Percentiles rank a stretch among this genome's conserved stretches.
Conservation (phyloP, 2,797 vertebrate genomes). For the Syndactyla subalaris region DNA sequence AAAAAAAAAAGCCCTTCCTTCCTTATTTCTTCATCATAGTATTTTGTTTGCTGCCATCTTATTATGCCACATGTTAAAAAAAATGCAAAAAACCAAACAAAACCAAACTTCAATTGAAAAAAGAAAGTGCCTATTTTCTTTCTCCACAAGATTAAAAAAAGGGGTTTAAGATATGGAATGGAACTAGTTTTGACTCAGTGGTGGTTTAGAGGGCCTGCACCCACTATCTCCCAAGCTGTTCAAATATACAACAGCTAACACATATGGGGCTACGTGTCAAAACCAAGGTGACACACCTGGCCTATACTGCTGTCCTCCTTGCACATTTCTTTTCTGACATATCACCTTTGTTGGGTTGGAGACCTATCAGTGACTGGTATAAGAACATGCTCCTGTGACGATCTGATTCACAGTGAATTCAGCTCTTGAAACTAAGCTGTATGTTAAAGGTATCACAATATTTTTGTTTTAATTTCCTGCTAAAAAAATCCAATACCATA, state of each 20-base stretch:
- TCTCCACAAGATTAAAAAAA: accelerated
- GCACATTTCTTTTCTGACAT: neutral
- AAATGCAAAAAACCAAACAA: neutral
- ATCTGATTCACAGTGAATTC: neutral
- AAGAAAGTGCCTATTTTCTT: neutral
- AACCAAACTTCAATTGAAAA: neutral
- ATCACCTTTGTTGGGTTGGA: neutral
- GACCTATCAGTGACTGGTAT: neutral
- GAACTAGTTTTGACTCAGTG: neutral
- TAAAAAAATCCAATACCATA: neutral
- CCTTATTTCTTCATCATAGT: neutral
- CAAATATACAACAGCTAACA: neutral
- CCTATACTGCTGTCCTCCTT: neutral
- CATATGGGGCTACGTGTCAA: neutral
- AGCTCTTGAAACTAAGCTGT: neutral
- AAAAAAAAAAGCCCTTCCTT: neutral
- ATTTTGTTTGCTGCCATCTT: neutral
- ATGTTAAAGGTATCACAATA: neutral
- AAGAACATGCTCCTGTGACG: neutral
- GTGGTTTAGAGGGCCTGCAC: neutral
- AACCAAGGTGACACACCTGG: neutral
- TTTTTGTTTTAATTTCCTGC: neutral
- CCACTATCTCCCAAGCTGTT: neutral
- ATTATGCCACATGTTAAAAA: neutral
- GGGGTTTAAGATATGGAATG: neutral